Evolutionary conservation across 1,140 invertebrate genomes (phyloP), one percentile per base, ranked within the genome.

Genomic region (Halictus rubicundus): DNA sequence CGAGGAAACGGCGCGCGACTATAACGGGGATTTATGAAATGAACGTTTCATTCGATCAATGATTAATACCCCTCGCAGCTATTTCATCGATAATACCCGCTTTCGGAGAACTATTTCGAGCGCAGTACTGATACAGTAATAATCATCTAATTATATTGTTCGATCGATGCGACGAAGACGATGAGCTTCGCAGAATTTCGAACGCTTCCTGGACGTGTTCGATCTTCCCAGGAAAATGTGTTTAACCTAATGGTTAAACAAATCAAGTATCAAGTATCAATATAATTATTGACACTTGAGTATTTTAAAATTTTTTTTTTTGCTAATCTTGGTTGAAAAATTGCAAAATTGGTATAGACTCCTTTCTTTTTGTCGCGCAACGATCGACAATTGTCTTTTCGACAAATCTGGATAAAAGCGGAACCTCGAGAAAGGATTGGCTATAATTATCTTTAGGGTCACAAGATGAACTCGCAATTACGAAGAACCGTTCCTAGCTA

Each of bases 391-490:
- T n/a, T n/a, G n/a, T n/a, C n/a, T n/a, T n/a, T n/a, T n/a, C n/a
- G n/a, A n/a, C n/a, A n/a, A n/a, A n/a, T n/a, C n/a, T n/a, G n/a
- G 32, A 32, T 32, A 32, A 3, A 32, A 37, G 25, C 37, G 6
- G 21, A 42, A 32, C 6, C 16, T 21, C n/a, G 21, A 10, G 52
- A 57, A 7, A 32, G n/a, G 37, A 19, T 27, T 32, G 64, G 46
- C 23, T 32, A 4, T 21, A 14, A 39, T 79, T 79, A 68, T 83
- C 19, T 27, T 23, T 32, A 52, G 42, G 52, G 23, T 74, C 60
- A 37, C 49, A 23, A 32, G 52, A 63, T 75, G 63, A 54, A 77
- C 61, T 75, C 61, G 69, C 10, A 49, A 68, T n/a, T 23, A 70
- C 16, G 9, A 16, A 61, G 27, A 14, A 52, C 61, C 61, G 2